Percentiles rank a stretch among this genome's conserved stretches.
Evolutionary conservation across 2,888 invertebrate species (phyloP).

Genomic region (Pollenia griseotomentosa): DNA sequence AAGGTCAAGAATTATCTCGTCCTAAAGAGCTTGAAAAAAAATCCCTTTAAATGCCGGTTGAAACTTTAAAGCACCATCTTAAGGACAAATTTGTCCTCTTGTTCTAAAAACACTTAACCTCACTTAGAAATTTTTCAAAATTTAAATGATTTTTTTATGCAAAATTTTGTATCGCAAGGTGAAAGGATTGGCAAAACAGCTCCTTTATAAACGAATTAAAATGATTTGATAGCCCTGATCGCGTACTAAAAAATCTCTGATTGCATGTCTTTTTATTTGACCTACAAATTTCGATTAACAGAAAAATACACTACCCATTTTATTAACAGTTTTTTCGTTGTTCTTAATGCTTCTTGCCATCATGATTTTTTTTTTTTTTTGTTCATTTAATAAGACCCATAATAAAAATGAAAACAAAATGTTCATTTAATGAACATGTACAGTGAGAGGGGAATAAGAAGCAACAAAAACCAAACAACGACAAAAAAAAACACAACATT

Average conservation of each 20-base stretch:
- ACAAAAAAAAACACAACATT: slow-evolving; percentile 17
- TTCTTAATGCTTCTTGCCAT: not conserved
- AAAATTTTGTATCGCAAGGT: too few species aligned
- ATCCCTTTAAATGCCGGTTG: too few species aligned
- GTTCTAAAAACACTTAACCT: too few species aligned
- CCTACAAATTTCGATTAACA: slow-evolving; percentile 19
- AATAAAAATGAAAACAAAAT: slow-evolving; percentile 53
- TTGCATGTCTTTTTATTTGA: slow-evolving; percentile 9
- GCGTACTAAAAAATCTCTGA: not conserved
- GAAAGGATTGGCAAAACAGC: too few species aligned
- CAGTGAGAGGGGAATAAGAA: slow-evolving; percentile 24
- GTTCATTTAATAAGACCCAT: slow-evolving; percentile 1
- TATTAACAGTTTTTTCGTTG: not conserved
- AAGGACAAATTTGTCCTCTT: too few species aligned
- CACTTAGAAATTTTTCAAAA: too few species aligned
- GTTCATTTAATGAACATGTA: slow-evolving; percentile 66
- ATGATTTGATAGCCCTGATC: not conserved
- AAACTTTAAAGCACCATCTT: too few species aligned
- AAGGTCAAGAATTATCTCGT: too few species aligned
- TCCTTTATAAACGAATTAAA: too few species aligned
- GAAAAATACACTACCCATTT: not conserved
- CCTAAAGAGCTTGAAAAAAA: too few species aligned
- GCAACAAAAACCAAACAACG: not conserved
- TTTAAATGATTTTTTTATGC: too few species aligned
- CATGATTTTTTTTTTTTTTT: not conserved